These are phyloP conservation scores for Diceros bicornis DNA, from an alignment of 2,797 vertebrate species.

Conservation along the genomic window DNA sequence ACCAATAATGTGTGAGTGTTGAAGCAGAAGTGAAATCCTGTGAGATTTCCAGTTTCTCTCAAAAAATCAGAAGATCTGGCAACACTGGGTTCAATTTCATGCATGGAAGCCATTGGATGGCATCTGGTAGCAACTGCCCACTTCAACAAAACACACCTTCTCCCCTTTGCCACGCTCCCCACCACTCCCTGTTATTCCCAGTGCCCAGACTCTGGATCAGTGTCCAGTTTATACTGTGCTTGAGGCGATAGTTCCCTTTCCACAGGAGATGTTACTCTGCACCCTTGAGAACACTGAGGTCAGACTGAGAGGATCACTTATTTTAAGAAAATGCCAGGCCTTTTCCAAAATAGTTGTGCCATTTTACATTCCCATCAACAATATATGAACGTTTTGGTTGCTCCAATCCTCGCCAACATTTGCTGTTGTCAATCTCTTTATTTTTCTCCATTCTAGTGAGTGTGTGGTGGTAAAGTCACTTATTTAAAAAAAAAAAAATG, in stretches of 20 bases:
- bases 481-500: background rate
- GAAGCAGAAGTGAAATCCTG: no score
- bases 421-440: no score
- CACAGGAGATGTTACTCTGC: fast-evolving
- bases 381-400: no score
- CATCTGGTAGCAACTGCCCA: fast-evolving
- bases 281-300: background rate
- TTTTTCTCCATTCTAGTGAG: background rate
- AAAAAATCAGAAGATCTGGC: background rate
- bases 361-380: no score
- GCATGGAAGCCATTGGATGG: fast-evolving
- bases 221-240: background rate
- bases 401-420: no score
- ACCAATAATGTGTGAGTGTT: fast-evolving
- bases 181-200: background rate
- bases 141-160: background rate
- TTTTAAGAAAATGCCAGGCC: background rate
- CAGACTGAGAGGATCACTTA: background rate
- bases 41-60: background rate
- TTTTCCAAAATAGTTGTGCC: background rate
- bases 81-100: fast-evolving
- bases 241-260: fast-evolving
- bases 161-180: background rate
- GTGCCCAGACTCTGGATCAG: fast-evolving
- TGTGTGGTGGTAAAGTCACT: fast-evolving